phyloP scores from a whole-genome alignment of 2,888 invertebrate species.

The Eumerus sabulonum region DNA sequence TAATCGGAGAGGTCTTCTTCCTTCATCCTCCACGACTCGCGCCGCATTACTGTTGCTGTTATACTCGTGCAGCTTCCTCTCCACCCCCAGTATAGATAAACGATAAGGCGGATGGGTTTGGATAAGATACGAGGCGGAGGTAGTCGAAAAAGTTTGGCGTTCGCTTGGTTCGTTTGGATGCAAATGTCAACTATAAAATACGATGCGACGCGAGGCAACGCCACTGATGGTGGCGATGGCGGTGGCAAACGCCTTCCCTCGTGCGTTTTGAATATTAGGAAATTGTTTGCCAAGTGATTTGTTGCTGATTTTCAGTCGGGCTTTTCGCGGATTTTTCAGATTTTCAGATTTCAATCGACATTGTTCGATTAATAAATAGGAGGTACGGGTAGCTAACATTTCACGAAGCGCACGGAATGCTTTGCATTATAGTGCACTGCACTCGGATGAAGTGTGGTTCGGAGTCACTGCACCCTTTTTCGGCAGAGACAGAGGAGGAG shows the following conservation, averaged over 20 bases:
- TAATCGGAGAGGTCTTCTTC: constrained; percentile 51
- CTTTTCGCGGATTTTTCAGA: constrained; percentile 29
- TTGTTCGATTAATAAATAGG: constrained; percentile 31
- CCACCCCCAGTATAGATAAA: constrained; percentile 11
- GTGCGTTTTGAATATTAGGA: constrained; percentile 41
- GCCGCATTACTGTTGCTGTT: too few species aligned
- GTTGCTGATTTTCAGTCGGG: not conserved
- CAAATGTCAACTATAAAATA: constrained; percentile 58
- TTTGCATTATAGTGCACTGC: constrained; percentile 27
- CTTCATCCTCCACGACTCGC: not conserved
- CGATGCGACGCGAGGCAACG: constrained; percentile 10
- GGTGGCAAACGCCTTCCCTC: constrained; percentile 45
- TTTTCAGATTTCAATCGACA: constrained; percentile 50
- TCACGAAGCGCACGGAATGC: constrained; percentile 36
- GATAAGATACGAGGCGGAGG: constrained; percentile 17
- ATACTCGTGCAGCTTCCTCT: constrained; percentile 8
- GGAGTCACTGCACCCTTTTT: constrained; percentile 47
- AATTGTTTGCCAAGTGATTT: constrained; percentile 36
- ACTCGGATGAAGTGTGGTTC: too few species aligned
- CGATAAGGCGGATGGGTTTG: constrained; percentile 32
- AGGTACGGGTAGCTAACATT: constrained; percentile 41
- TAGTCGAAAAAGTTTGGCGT: constrained; percentile 27
- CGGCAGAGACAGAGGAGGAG: constrained; percentile 4
- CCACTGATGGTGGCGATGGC: not conserved
- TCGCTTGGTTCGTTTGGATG: constrained; percentile 19